A percentile compares a stretch with the other conserved stretches of the same genome.
phyloP scores from a whole-genome alignment of 2,113 vertebrate genomes.

The Caloenas nicobarica region DNA sequence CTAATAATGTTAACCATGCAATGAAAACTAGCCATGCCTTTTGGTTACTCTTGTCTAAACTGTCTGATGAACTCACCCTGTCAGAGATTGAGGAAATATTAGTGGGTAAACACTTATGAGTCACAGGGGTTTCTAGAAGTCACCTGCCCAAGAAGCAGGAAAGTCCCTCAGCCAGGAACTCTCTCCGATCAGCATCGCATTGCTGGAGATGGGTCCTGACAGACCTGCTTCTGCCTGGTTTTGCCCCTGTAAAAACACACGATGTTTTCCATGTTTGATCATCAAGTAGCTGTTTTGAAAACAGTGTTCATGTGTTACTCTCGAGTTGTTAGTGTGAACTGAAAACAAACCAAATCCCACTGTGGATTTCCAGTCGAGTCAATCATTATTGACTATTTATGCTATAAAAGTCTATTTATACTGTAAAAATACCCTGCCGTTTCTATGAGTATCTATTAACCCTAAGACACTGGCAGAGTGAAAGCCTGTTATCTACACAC shows the following conservation, averaged over 20 bases:
- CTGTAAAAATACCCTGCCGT: not conserved
- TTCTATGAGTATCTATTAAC: not conserved
- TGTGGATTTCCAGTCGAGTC: not conserved
- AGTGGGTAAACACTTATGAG: not conserved
- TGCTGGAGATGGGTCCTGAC: not conserved
- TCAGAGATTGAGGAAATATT: not conserved
- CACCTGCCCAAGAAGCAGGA: not conserved
- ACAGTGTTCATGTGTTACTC: not conserved
- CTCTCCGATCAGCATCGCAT: not conserved
- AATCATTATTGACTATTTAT: not conserved
- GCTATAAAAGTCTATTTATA: not conserved
- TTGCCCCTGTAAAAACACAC: accelerated
- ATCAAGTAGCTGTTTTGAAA: not conserved
- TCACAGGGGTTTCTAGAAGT: not conserved
- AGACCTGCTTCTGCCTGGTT: not conserved
- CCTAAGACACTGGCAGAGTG: not conserved
- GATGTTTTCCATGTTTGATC: not conserved
- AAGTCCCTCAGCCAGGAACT: not conserved
- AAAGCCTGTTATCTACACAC: not conserved
- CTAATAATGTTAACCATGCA: not conserved
- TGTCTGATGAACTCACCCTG: not conserved
- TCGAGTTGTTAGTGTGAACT: not conserved
- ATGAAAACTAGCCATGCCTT: not conserved
- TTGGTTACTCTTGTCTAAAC: not conserved
- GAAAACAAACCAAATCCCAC: not conserved